Evolutionary conservation across 2,113 vertebrate genomes (phyloP).

Genomic region (Corythoichthys intestinalis): DNA sequence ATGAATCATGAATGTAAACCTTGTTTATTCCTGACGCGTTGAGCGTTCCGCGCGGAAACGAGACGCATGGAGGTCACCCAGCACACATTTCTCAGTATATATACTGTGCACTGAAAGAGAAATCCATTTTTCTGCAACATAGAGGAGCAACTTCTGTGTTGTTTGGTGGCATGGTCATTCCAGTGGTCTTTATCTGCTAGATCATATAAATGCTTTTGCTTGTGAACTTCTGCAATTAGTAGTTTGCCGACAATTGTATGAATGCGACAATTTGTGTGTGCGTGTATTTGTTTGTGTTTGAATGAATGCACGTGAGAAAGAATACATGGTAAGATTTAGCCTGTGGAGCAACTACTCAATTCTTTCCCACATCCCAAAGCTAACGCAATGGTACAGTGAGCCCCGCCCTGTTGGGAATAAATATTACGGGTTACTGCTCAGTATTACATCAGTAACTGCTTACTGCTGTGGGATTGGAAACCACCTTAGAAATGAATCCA

Average conservation of each 20-base stretch:
- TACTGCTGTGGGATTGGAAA: slow-evolving; percentile 47
- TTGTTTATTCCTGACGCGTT: too few relatives aligned
- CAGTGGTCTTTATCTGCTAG: too few relatives aligned
- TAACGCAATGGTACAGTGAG: slow-evolving; percentile 20
- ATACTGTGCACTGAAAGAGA: too few relatives aligned
- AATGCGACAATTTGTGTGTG: not conserved
- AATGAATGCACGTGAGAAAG: not conserved
- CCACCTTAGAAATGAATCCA: slow-evolving; percentile 46
- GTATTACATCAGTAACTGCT: slow-evolving; percentile 22
- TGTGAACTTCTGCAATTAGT: too few relatives aligned
- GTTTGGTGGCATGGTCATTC: too few relatives aligned
- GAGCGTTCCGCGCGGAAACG: too few relatives aligned
- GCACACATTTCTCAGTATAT: too few relatives aligned
- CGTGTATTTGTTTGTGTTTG: slow-evolving; percentile 11
- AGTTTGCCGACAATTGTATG: not conserved
- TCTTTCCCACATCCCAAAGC: slow-evolving; percentile 49
- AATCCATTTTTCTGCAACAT: too few relatives aligned
- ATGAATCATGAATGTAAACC: too few relatives aligned
- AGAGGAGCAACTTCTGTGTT: too few relatives aligned
- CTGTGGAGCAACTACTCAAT: slow-evolving; percentile 24
- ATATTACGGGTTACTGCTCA: slow-evolving; percentile 27
- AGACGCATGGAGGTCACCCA: too few relatives aligned
- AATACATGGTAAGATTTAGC: slow-evolving; percentile 2
- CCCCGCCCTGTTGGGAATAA: slow-evolving; percentile 50
- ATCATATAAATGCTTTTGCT: too few relatives aligned